Conservation (phyloP, 1,140 invertebrate genomes). For the Drosophila guanche region DNA sequence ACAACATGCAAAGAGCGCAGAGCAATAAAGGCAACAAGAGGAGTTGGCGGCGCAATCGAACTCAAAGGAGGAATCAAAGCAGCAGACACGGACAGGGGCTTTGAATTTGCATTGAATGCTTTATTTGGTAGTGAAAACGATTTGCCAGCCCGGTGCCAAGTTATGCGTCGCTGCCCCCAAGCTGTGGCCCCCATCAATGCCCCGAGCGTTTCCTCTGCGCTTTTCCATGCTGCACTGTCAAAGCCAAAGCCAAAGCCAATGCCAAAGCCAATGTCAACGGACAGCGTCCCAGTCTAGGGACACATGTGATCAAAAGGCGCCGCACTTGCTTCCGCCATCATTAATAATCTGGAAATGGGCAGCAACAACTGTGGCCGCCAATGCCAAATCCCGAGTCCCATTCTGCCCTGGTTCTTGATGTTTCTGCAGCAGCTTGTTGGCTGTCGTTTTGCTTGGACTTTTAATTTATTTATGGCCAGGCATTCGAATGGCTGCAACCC, state of each 20-base stretch:
- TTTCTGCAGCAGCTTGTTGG: constrained; percentile 65
- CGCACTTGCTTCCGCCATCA: constrained; percentile 75
- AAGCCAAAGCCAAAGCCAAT: no score
- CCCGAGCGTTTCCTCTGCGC: no score
- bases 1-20: constrained; percentile 64
- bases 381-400: constrained; percentile 14
- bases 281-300: no score
- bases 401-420: constrained; percentile 75
- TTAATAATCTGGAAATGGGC: constrained; percentile 60
- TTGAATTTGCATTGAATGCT: no score
- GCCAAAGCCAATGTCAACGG: no score
- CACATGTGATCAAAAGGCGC: constrained; percentile 61
- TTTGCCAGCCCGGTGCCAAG: constrained; percentile 79
- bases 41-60: no score
- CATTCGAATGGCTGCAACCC: constrained; percentile 64
- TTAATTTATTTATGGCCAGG: constrained; percentile 79
- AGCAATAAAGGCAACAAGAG: constrained; percentile 1
- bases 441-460: constrained; percentile 77
- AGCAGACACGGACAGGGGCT: no score
- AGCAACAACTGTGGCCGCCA: constrained; percentile 8
- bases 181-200: no score
- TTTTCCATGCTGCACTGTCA: no score
- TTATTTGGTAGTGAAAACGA: constrained; percentile 80
- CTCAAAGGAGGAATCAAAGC: no score
- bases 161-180: constrained; percentile 67